These are phyloP conservation scores for Cryptoblepharus egeriae DNA, from an alignment of 2,797 vertebrate genomes.

Conservation along the genomic window DNA sequence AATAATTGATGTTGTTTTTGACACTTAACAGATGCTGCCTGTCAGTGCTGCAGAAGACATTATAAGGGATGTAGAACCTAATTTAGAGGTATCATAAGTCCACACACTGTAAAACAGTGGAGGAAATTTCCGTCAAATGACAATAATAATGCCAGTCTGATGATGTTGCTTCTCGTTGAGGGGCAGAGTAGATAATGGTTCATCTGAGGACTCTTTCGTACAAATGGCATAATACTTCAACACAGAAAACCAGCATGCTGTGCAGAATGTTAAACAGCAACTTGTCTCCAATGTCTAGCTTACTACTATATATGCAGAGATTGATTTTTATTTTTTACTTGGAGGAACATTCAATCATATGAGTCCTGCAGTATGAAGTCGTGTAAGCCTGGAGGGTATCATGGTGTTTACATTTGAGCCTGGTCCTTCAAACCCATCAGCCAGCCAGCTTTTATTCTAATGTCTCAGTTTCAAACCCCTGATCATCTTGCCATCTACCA, in stretches of 20 bases:
- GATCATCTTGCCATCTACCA: too few species aligned
- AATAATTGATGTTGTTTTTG: too few species aligned
- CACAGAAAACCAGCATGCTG: neutral
- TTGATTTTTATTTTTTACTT: neutral
- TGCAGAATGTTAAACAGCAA: neutral
- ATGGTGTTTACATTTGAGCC: too few species aligned
- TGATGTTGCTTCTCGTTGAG: neutral
- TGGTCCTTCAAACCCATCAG: too few species aligned
- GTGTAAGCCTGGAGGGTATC: too few species aligned
- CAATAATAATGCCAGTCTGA: neutral
- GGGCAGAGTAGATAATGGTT: neutral
- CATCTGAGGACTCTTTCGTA: neutral
- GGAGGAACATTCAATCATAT: too few species aligned
- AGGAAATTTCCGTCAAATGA: neutral
- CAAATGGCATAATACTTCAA: neutral
- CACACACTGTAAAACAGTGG: neutral
- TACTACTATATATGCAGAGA: neutral
- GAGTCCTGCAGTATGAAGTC: too few species aligned
- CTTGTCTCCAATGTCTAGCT: neutral
- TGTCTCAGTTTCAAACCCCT: too few species aligned
- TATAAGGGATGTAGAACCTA: neutral
- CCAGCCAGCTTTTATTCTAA: too few species aligned
- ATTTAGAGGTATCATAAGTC: neutral
- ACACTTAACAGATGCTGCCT: too few species aligned
- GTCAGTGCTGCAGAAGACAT: too few species aligned